Evolutionary conservation across 2,797 vertebrate genomes (phyloP), one percentile per base, ranked within the genome.

Genomic region (Mionectes olivaceus): DNA sequence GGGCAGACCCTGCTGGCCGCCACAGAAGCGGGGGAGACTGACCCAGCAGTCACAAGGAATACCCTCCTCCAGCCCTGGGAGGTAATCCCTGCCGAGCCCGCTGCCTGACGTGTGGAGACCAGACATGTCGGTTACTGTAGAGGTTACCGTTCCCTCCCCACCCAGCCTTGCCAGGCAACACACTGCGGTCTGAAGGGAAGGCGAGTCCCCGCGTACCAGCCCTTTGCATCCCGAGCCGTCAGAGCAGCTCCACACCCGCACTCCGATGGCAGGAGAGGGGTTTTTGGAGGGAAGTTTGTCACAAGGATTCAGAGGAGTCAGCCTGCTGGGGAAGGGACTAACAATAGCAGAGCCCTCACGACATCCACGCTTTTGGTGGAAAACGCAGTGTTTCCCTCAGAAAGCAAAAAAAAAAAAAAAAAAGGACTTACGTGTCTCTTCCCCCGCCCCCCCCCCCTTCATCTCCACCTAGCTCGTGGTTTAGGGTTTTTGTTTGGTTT

Each of bases 21-120:
- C 8, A 52, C 63, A 11, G 53, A 39, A 63, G 71, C 71, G 64
- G 50, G 78, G 68, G 73, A 76, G 60, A 76, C 61, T 91, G 94
- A 94, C 94, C 78, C 94, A 25, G 44, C 84, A 91, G 90, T 88
- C 95, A n/a, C 82, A 77, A 41, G 83, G 68, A 95, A 59, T 95
- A 89, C 95, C 96, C 65, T 81, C 68, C 73, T 57, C 73, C 32
- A 81, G 77, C 90, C 86, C 81, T 33, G 94, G 43, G 53, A 87
- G 95, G 95, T 61, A 89, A 95, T 76, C 77, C 91, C 93, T 83
- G 70, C 80, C 7, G 19, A 94, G 77, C 83, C 78, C 74, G 63
- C 60, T 52, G 94, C 93, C 88, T 65, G 95, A 39, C 37, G 74
- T 19, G 78, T 27, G 19, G 87, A 61, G 79, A 55, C 24, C 94